These are phyloP conservation scores for Drosophila siamana DNA, from an alignment of 2,888 invertebrate genomes.

Conservation along the genomic window DNA sequence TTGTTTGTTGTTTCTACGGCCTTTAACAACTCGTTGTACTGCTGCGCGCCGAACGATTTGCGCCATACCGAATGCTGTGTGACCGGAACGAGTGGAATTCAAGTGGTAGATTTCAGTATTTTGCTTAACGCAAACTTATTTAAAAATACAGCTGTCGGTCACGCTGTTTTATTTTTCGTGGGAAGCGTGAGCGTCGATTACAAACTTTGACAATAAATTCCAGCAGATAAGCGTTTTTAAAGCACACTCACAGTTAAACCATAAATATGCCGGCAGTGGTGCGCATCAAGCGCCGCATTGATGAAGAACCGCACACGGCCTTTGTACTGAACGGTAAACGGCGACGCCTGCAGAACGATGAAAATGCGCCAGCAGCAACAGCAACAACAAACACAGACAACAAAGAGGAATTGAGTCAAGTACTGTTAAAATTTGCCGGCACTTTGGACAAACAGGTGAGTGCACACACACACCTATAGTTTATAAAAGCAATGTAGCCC, in stretches of 20 bases:
- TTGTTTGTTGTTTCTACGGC: no score
- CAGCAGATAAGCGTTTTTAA: constrained; percentile 22
- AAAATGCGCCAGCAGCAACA: constrained; percentile 35
- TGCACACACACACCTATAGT: background rate
- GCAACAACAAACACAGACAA: constrained; percentile 31
- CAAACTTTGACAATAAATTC: constrained; percentile 26
- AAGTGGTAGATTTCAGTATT: background rate
- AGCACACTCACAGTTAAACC: constrained; percentile 9
- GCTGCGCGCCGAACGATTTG: background rate
- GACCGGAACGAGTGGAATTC: background rate
- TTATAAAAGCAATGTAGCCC: background rate
- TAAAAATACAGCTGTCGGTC: background rate
- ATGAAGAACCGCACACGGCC: constrained; percentile 90
- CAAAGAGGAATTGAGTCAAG: constrained; percentile 86
- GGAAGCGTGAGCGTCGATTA: constrained; percentile 17
- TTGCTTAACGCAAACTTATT: background rate
- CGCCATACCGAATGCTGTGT: background rate
- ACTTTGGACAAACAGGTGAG: constrained; percentile 89
- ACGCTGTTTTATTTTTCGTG: constrained; percentile 28
- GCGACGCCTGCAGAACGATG: constrained; percentile 86
- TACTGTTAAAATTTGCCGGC: constrained; percentile 91
- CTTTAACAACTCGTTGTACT: no score
- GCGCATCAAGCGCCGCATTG: constrained; percentile 90
- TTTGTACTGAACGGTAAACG: constrained; percentile 90
- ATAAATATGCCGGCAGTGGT: constrained; percentile 87